Percentiles rank a stretch among this genome's conserved stretches.
phyloP scores from a whole-genome alignment of 2,113 vertebrate species.

The Panthera leo region DNA sequence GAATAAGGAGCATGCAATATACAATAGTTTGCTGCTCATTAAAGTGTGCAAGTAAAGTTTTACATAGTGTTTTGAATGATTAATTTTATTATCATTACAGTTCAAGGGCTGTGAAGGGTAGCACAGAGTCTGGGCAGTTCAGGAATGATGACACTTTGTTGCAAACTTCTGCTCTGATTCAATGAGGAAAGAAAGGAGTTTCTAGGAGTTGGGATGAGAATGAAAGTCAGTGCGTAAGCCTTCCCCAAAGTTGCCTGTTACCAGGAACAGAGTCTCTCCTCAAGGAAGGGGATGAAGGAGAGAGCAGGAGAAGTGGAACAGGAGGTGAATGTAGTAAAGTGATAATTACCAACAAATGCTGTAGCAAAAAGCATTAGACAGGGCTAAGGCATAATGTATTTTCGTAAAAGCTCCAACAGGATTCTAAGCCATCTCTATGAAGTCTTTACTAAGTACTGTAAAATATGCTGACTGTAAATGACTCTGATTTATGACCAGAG shows the following conservation, averaged over 20 bases:
- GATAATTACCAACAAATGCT: not conserved
- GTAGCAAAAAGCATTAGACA: not conserved
- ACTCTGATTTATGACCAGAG: not conserved
- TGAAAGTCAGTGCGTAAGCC: not conserved
- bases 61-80: not conserved
- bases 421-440: conserved; percentile 24
- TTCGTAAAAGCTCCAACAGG: conserved; percentile 43
- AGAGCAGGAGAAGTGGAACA: not conserved
- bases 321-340: not conserved
- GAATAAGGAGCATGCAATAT: not conserved
- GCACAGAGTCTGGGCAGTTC: not conserved
- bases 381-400: not conserved
- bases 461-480: not conserved
- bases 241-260: not conserved
- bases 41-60: not conserved
- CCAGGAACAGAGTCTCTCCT: not conserved
- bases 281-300: not conserved
- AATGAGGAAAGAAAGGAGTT: not conserved
- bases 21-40: not conserved
- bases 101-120: not conserved
- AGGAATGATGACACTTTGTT: not conserved
- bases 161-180: not conserved
- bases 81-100: not conserved
- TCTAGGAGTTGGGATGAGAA: not conserved
- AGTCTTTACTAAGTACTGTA: conserved; percentile 9